phyloP scores from a whole-genome alignment of 92 coral and sea anemone genomes.

The Phenganax subtilis region DNA sequence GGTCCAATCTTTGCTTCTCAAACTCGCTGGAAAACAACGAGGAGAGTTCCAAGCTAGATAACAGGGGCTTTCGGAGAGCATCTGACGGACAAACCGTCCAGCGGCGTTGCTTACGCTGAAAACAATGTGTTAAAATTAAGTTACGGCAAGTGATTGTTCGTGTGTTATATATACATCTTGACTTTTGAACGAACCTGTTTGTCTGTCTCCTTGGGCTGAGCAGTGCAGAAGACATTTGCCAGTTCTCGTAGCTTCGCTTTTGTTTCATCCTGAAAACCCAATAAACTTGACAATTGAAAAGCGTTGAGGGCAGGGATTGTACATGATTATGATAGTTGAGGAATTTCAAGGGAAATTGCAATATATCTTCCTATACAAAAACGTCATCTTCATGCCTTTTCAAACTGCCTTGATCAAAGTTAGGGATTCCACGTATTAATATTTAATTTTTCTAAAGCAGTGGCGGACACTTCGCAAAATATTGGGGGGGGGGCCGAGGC shows the following conservation, averaged over 20 bases:
- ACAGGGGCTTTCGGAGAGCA: not conserved
- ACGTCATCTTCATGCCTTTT: too few relatives aligned
- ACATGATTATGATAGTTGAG: too few relatives aligned
- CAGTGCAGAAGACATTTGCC: conserved; percentile 59
- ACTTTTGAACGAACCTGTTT: conserved; percentile 7
- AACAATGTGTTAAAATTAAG: not conserved
- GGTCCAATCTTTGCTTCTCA: not conserved
- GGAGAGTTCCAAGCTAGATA: conserved; percentile 1
- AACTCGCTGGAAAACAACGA: conserved; percentile 9
- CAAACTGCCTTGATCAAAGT: too few relatives aligned
- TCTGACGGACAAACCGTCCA: conserved; percentile 34
- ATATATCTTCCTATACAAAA: too few relatives aligned
- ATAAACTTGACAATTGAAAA: not conserved
- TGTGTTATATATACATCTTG: not conserved
- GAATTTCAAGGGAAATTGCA: too few relatives aligned
- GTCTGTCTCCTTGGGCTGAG: conserved; percentile 39
- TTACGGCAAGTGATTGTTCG: conserved; percentile 16
- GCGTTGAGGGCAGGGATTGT: too few relatives aligned
- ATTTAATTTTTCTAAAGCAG: too few relatives aligned
- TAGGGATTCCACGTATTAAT: too few relatives aligned
- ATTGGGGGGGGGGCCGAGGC: too few relatives aligned
- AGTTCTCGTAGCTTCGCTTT: conserved; percentile 58
- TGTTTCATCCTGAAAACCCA: conserved; percentile 50
- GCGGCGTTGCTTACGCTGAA: conserved; percentile 31
- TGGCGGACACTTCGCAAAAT: too few relatives aligned